phyloP scores from a whole-genome alignment of 2,888 invertebrate species.

The Lissonota sp. region DNA sequence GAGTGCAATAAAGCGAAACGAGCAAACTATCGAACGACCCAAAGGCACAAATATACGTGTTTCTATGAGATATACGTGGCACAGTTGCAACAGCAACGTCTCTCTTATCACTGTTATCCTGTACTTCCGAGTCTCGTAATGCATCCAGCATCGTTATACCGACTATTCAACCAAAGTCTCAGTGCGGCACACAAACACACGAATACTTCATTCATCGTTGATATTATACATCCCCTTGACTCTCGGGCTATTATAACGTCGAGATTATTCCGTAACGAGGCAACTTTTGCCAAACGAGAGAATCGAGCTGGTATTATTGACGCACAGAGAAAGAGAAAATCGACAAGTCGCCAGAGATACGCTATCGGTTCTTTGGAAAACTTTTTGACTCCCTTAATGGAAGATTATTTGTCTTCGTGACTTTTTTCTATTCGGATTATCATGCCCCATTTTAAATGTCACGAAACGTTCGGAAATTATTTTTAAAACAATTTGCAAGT shows the following conservation, averaged over 20 bases:
- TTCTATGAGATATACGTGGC: not conserved
- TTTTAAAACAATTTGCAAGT: too few species aligned
- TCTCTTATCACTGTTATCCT: slow-evolving; percentile 46
- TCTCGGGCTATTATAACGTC: not conserved
- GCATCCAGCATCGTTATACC: slow-evolving; percentile 2
- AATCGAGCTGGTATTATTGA: slow-evolving; percentile 9
- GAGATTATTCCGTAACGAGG: slow-evolving; percentile 39
- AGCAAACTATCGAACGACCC: slow-evolving; percentile 29
- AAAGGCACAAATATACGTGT: not conserved
- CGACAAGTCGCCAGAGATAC: too few species aligned
- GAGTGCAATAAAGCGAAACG: slow-evolving; percentile 34
- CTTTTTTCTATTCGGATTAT: too few species aligned
- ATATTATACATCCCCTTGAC: too few species aligned
- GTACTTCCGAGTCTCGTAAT: slow-evolving; percentile 5
- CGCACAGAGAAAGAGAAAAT: not conserved
- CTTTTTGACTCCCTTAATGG: too few species aligned
- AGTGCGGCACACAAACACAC: not conserved
- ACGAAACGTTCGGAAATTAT: too few species aligned
- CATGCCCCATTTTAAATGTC: too few species aligned
- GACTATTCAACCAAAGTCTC: slow-evolving; percentile 13
- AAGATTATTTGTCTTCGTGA: too few species aligned
- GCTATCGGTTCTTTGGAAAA: too few species aligned
- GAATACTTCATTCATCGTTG: slow-evolving; percentile 10
- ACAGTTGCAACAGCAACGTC: not conserved
- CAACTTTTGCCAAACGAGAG: slow-evolving; percentile 37